These are phyloP conservation scores for Marronus borbonicus DNA, from an alignment of 2,888 invertebrate genomes.

Conservation along the genomic window DNA sequence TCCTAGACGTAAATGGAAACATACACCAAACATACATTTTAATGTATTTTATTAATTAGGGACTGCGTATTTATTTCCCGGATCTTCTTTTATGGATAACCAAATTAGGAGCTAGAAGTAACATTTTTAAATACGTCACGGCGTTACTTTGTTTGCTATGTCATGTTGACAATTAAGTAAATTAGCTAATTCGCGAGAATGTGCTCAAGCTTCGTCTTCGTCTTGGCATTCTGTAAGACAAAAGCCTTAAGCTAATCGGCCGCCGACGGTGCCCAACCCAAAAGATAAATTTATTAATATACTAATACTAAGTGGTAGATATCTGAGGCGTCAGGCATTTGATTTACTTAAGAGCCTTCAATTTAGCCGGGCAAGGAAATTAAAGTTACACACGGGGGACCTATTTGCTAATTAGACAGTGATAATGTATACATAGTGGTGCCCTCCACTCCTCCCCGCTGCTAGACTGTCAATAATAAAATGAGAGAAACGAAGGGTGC, in stretches of 20 bases:
- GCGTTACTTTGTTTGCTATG: conserved; percentile 35
- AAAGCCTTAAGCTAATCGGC: conserved; percentile 51
- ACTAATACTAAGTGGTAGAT: conserved; percentile 50
- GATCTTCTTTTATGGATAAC: background rate
- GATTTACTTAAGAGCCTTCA: conserved; percentile 69
- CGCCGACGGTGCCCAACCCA: conserved; percentile 49
- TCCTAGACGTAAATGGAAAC: background rate
- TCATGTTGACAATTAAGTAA: conserved; percentile 45
- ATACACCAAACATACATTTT: background rate
- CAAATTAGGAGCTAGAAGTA: background rate
- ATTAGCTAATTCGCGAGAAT: conserved; percentile 43
- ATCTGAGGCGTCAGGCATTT: conserved; percentile 65
- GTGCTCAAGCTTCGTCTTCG: conserved; percentile 23
- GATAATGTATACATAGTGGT: conserved; percentile 50
- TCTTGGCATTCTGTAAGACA: conserved; percentile 34
- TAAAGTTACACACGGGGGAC: conserved; percentile 65
- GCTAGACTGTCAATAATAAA: conserved; percentile 27
- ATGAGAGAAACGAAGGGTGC: conserved; percentile 35
- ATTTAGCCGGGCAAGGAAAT: conserved; percentile 69
- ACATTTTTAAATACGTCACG: background rate
- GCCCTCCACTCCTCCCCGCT: conserved; percentile 5
- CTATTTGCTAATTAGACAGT: conserved; percentile 67
- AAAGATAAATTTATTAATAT: conserved; percentile 55
- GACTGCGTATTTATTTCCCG: background rate
- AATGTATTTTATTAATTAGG: background rate